Evolutionary conservation across 2,797 vertebrate genomes (phyloP), one percentile per base, ranked within the genome.

Genomic region (Rhynchotus rufescens): DNA sequence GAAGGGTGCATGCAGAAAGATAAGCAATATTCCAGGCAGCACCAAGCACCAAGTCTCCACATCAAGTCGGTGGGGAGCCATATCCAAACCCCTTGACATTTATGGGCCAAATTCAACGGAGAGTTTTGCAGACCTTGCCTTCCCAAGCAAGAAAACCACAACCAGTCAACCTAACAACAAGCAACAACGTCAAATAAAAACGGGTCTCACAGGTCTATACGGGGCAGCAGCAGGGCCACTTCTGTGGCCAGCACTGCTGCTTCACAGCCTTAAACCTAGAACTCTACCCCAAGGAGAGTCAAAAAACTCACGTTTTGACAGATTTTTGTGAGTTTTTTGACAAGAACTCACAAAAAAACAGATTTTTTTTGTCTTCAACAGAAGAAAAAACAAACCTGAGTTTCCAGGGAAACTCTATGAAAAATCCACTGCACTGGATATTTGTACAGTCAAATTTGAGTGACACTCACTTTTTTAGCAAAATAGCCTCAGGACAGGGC

Each of bases 31-130:
- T 51, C 34, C 67, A 30, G 51, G 15, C 51, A n/a, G 34, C 21
- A n/a, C 4, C 66, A 49, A 28, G 16, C 44, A 49, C 26, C 3
- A 7, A 7, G 12, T 12, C 38, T 0, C 45, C 4, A 1, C 10
- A 60, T 13, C 23, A 15, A 49, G 40, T 12, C 2, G 12, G n/a
- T 15, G n/a, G 49, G 38, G 68, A 59, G 36, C 45, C 12, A 2
- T 4, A n/a, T 5, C 61, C 68, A 65, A 72, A 59, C 6, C 36
- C 23, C 74, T n/a, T 8, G 38, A 20, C 6, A 2, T 2, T 1
- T 61, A 14, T 4, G 8, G 19, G 32, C 61, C 54, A 36, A 12
- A 2, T 26, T n/a, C 57, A 49, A 28, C 3, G 17, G 11, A 12
- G 17, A 5, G 21, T 68, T 36, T 4, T 6, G 22, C 42, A 22